Conservation (phyloP, 2,888 invertebrate species). For the Ethmia dodecea region DNA sequence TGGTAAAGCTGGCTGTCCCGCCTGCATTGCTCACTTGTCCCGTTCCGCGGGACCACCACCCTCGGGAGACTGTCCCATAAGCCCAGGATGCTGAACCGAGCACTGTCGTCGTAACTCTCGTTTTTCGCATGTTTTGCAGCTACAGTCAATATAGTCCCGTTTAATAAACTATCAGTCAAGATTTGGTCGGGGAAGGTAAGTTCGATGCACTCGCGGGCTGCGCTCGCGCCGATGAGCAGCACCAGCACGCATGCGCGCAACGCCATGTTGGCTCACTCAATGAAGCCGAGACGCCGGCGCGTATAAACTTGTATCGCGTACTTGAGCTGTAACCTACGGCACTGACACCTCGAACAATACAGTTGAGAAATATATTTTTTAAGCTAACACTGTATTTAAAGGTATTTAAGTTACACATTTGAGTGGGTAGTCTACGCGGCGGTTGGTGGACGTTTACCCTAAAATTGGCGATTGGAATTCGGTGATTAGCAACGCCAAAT, state of each 20-base stretch:
- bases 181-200: conserved; percentile 52
- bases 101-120: conserved; percentile 42
- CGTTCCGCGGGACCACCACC: conserved; percentile 62
- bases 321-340: conserved; percentile 3
- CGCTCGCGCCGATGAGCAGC: conserved; percentile 33
- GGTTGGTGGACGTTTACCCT: no score
- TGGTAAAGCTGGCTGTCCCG: conserved; percentile 55
- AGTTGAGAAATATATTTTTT: conserved; percentile 27
- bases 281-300: conserved; percentile 39
- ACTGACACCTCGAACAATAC: conserved; percentile 27
- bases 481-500: no score
- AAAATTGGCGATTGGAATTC: no score
- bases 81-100: conserved; percentile 45
- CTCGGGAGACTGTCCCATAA: conserved; percentile 62
- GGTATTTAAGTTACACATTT: no score
- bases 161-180: conserved; percentile 45
- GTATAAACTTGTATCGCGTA: conserved; percentile 8
- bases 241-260: conserved; percentile 61
- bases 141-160: conserved; percentile 51
- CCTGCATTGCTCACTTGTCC: conserved; percentile 64
- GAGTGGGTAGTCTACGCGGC: no score
- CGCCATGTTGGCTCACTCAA: conserved; percentile 55
- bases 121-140: conserved; percentile 46
- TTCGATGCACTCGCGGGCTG: conserved; percentile 61
- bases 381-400: background rate